Evolutionary conservation across 2,113 vertebrate species (phyloP).

Genomic region (Saccopteryx bilineata): DNA sequence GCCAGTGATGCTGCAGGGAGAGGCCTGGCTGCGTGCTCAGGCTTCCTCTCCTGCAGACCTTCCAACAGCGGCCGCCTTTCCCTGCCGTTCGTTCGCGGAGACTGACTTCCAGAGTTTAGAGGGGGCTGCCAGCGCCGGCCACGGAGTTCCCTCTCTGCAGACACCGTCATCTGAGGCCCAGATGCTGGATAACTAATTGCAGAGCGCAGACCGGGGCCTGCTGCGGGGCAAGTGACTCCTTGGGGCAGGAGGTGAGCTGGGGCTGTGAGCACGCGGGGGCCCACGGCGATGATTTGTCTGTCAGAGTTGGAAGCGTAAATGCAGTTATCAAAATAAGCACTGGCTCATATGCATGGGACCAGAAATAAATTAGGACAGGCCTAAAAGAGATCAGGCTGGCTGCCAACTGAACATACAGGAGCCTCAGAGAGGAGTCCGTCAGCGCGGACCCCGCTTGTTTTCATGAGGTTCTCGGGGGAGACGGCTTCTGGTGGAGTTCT

Average conservation of each 20-base stretch:
- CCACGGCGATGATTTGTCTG: background rate
- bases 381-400: background rate
- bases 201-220: background rate
- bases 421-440: background rate
- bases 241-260: background rate
- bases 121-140: background rate
- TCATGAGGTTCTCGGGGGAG: background rate
- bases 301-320: slow-evolving; percentile 3
- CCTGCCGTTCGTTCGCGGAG: fast-evolving
- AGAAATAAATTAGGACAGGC: slow-evolving; percentile 17
- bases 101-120: too few species aligned
- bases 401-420: background rate
- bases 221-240: background rate
- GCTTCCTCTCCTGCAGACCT: background rate
- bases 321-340: slow-evolving; percentile 58
- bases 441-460: background rate
- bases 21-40: too few species aligned
- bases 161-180: background rate
- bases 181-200: background rate
- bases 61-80: background rate
- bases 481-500: slow-evolving; percentile 6
- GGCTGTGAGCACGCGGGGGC: background rate
- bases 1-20: background rate
- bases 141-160: background rate
- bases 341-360: background rate